These are phyloP conservation scores for Myripristis murdjan DNA, from an alignment of 2,797 vertebrate genomes.

Conservation along the genomic window DNA sequence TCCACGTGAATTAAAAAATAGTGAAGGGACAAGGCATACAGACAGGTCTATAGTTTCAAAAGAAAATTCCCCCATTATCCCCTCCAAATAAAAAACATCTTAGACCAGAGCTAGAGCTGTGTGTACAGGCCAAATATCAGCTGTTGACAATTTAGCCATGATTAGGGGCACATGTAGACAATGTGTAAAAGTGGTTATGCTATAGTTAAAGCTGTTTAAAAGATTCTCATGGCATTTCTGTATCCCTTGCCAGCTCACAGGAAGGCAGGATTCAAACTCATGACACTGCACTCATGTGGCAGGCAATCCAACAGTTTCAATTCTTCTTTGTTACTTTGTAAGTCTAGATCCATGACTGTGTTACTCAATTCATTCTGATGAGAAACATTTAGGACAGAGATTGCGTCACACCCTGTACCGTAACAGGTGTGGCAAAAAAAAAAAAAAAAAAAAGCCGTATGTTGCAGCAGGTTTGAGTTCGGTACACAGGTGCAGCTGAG, in stretches of 20 bases:
- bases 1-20: constrained; percentile 53
- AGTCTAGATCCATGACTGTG: neutral
- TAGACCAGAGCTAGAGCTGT: constrained; percentile 2
- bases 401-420: constrained; percentile 14
- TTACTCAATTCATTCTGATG: neutral
- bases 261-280: neutral
- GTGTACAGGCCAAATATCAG: constrained; percentile 3
- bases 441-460: neutral
- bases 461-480: constrained; percentile 7
- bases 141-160: too few relatives aligned
- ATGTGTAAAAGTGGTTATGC: too few relatives aligned
- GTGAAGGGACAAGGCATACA: constrained; percentile 23
- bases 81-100: neutral
- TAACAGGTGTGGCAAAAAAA: constrained; percentile 40
- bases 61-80: constrained; percentile 4
- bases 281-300: neutral
- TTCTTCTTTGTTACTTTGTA: constrained; percentile 9
- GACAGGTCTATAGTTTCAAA: constrained; percentile 6
- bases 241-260: too few relatives aligned
- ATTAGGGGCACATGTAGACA: too few relatives aligned
- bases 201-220: too few relatives aligned
- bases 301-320: neutral
- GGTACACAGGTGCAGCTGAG: constrained; percentile 48
- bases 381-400: constrained; percentile 35
- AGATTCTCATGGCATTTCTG: too few relatives aligned